Percentiles rank a stretch among this genome's conserved stretches.
Evolutionary conservation across 1,140 invertebrate species (phyloP).

Genomic region (Neocloeon triangulifer): DNA sequence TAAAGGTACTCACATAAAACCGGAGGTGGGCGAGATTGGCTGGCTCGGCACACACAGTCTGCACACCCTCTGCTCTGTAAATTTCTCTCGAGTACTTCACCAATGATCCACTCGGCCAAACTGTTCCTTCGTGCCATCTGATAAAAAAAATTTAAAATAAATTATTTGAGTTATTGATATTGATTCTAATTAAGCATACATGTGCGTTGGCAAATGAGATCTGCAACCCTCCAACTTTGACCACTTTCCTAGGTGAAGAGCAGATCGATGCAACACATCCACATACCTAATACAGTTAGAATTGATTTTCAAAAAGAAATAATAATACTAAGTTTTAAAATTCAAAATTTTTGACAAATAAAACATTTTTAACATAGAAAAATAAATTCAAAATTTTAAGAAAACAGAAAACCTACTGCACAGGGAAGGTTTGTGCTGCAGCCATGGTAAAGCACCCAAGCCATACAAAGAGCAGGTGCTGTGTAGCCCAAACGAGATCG

Average conservation of each 20-base stretch:
- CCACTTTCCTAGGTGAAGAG: slow-evolving; percentile 77
- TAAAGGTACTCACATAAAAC: slow-evolving; percentile 57
- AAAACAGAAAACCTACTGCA: slow-evolving; percentile 19
- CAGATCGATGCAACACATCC: slow-evolving; percentile 70
- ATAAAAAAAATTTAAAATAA: slow-evolving; percentile 5
- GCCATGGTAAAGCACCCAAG: slow-evolving; percentile 62
- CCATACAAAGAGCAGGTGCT: slow-evolving; percentile 64
- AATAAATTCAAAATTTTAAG: slow-evolving; percentile 1
- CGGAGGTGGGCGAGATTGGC: slow-evolving; percentile 55
- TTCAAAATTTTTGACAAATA: not conserved
- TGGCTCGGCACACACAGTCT: slow-evolving; percentile 48
- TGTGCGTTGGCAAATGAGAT: slow-evolving; percentile 31
- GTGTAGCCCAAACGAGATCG: slow-evolving; percentile 59
- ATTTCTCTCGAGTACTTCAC: slow-evolving; percentile 57
- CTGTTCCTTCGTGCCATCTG: slow-evolving; percentile 44
- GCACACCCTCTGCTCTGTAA: slow-evolving; percentile 53
- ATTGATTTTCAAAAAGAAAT: slow-evolving; percentile 8
- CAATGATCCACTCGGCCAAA: slow-evolving; percentile 57
- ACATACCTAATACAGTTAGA: slow-evolving; percentile 40
- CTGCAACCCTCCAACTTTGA: slow-evolving; percentile 39
- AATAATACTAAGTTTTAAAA: slow-evolving; percentile 6
- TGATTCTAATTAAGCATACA: slow-evolving; percentile 16
- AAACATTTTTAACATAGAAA: slow-evolving; percentile 3
- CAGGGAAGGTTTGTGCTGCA: slow-evolving; percentile 48
- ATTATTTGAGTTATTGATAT: not conserved